Evolutionary conservation across 35 echinoderm and acorn worm species (phyloP).

Genomic region (Chiridota heheva): DNA sequence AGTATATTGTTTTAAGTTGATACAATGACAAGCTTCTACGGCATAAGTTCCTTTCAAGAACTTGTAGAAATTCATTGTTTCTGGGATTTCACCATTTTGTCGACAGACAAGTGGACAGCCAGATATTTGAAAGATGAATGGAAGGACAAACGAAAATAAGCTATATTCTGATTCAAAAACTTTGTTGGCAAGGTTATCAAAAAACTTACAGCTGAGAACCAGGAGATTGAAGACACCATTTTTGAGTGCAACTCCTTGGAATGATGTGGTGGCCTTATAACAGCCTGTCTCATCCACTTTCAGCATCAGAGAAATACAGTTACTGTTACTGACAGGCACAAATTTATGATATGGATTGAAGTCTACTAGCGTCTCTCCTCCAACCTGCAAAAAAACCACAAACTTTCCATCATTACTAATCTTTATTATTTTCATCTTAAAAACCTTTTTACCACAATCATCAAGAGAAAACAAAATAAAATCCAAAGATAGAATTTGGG

Average conservation of each 20-base stretch:
- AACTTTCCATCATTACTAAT: background rate
- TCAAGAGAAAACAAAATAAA: no score
- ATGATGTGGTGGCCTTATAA: conserved; percentile 75
- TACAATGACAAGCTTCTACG: no score
- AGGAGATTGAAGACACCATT: conserved; percentile 97
- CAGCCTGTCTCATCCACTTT: conserved; percentile 71
- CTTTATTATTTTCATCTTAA: no score
- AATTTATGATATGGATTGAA: conserved; percentile 60
- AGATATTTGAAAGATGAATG: no score
- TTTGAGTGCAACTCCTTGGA: conserved; percentile 47
- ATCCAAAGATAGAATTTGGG: no score
- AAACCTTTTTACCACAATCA: no score
- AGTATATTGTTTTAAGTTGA: no score
- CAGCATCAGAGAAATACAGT: conserved; percentile 62
- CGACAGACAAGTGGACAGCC: no score
- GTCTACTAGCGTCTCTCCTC: conserved; percentile 10
- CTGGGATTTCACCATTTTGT: no score
- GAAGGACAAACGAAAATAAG: background rate
- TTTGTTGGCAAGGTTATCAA: background rate
- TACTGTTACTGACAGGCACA: conserved; percentile 57
- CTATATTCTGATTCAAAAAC: background rate
- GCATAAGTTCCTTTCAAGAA: no score
- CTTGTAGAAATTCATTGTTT: no score
- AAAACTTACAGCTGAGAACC: conserved; percentile 75
- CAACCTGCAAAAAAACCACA: conserved; percentile 51